phyloP scores from a whole-genome alignment of 2,888 invertebrate species.

The Chaetogeoica ovagalla region DNA sequence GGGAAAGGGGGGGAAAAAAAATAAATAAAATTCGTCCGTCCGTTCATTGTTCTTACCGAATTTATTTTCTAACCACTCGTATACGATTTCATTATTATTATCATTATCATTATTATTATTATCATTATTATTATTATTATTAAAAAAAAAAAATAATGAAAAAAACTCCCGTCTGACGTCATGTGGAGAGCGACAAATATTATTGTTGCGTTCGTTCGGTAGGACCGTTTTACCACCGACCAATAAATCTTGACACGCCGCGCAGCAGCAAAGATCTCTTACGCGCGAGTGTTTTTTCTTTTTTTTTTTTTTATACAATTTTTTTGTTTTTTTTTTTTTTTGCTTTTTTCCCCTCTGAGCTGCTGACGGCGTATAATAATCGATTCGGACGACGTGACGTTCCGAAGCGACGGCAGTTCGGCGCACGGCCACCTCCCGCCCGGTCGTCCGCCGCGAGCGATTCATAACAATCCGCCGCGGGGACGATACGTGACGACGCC shows the following conservation, averaged over 20 bases:
- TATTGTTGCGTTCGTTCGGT: conserved; percentile 26
- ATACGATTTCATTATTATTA: conserved; percentile 49
- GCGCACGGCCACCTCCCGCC: background rate
- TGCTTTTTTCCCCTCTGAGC: conserved; percentile 3
- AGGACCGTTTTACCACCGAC: conserved; percentile 46
- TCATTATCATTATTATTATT: too few species aligned
- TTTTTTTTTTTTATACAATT: too few species aligned
- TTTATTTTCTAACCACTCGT: conserved; percentile 42
- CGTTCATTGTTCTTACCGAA: conserved; percentile 51
- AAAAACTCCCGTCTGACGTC: conserved; percentile 44
- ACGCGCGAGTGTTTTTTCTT: background rate
- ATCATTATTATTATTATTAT: too few species aligned
- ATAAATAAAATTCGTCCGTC: conserved; percentile 44
- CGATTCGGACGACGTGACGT: conserved; percentile 35
- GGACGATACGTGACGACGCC: too few species aligned
- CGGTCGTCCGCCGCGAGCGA: background rate
- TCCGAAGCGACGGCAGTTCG: background rate
- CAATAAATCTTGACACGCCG: conserved; percentile 51
- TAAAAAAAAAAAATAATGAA: conserved; percentile 8
- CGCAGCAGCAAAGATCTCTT: background rate
- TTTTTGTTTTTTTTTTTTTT: background rate
- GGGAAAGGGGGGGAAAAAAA: background rate
- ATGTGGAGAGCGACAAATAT: conserved; percentile 52
- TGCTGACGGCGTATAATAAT: conserved; percentile 39
- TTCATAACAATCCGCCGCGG: too few species aligned